These are phyloP conservation scores for Argentina silus DNA, from an alignment of 2,797 vertebrate species.

Conservation along the genomic window DNA sequence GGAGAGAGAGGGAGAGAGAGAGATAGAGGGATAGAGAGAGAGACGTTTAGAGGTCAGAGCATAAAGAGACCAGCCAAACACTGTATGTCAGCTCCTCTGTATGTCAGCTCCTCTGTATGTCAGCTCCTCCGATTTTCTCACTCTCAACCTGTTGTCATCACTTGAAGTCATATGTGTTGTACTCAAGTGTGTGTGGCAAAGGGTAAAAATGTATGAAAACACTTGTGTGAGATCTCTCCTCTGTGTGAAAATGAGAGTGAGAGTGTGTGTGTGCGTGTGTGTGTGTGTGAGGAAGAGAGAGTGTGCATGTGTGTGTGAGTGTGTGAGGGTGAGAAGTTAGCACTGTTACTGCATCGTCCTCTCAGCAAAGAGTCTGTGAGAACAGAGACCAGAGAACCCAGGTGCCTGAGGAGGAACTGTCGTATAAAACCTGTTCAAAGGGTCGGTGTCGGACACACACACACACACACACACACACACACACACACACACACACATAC, in stretches of 20 bases:
- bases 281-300: too few species aligned
- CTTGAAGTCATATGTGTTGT: neutral
- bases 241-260: too few species aligned
- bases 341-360: neutral
- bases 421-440: slow-evolving; percentile 16
- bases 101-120: neutral
- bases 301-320: too few species aligned
- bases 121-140: neutral
- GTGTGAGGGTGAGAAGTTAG: neutral
- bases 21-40: slow-evolving; percentile 8
- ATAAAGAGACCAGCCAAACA: too few species aligned
- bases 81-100: neutral
- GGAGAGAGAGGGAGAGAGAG: slow-evolving; percentile 6
- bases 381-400: slow-evolving; percentile 43
- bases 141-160: neutral
- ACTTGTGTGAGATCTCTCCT: neutral
- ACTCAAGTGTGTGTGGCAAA: too few species aligned
- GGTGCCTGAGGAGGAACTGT: slow-evolving; percentile 40
- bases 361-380: slow-evolving; percentile 9
- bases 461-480: neutral
- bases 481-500: neutral
- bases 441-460: slow-evolving; percentile 19
- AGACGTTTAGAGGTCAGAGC: too few species aligned
- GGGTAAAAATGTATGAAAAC: too few species aligned
- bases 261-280: too few species aligned